Percentiles rank a stretch among this genome's conserved stretches.
Conservation (phyloP, 2,888 invertebrate genomes). For the Eurytoma californica region DNA sequence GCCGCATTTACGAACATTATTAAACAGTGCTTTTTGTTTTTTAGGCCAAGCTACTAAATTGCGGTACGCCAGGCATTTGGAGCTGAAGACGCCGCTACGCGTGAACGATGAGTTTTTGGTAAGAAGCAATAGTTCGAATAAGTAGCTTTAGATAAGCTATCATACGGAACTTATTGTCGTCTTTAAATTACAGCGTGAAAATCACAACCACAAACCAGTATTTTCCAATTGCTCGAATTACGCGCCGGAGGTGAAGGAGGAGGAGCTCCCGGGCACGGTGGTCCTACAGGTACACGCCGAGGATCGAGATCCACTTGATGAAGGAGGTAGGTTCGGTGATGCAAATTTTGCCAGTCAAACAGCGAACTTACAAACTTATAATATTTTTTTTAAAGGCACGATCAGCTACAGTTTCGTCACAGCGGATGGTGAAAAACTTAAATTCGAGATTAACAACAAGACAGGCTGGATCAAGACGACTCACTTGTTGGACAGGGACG, state of each 20-base stretch:
- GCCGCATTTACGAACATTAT: too few species aligned
- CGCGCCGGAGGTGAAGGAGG: constrained; percentile 88
- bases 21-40: too few species aligned
- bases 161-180: too few species aligned
- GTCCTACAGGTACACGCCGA: constrained; percentile 87
- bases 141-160: too few species aligned
- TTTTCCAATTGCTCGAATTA: constrained; percentile 90
- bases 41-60: too few species aligned
- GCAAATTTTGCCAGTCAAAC: too few species aligned
- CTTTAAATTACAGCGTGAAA: constrained; percentile 59
- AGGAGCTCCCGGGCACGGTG: constrained; percentile 82
- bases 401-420: constrained; percentile 90
- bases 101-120: neutral
- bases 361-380: too few species aligned
- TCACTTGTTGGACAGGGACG: constrained; percentile 91
- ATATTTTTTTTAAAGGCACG: constrained; percentile 75
- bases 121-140: too few species aligned
- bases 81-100: neutral
- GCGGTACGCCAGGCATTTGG: too few species aligned
- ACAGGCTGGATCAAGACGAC: constrained; percentile 88
- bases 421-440: constrained; percentile 83
- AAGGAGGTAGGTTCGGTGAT: constrained; percentile 82
- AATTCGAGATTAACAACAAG: constrained; percentile 86
- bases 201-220: constrained; percentile 89
- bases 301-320: constrained; percentile 84